Evolutionary conservation across 2,797 vertebrate genomes (phyloP), one percentile per base, ranked within the genome.

Genomic region (Halcyon leucocephala): DNA sequence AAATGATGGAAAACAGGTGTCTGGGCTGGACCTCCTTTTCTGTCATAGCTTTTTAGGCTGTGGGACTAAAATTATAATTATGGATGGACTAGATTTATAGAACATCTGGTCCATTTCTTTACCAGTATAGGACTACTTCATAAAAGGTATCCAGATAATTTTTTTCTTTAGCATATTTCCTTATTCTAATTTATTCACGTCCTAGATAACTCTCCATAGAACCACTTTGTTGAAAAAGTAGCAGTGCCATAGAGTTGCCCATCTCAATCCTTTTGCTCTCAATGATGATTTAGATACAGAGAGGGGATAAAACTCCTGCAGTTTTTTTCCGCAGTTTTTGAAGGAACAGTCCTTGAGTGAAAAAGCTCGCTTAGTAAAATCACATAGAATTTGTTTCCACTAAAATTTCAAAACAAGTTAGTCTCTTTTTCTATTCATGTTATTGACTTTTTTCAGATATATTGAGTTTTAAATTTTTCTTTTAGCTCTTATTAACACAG

Each of bases 261-360:
- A 58, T 52, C 5, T 6, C 37, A 37, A 33, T 49, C 29, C 2
- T 74, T 78, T 42, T 26, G 6, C 29, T 58, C 14, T 60, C n/a
- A 9, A 0, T 19, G 9, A 5, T 83, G 13, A 6, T 33, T 82
- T 71, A 29, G 31, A 7, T 52, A 42, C 16, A 14, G 0, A 25
- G 14, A 52, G 37, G 57, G 35, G 69, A 35, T n/a, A 69, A 61
- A 92, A 42, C 4, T 55, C 33, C 37, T 55, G 24, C 55, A 49
- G n/a, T 15, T 6, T 76, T 79, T 76, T 57, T 26, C 55, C 70
- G 62, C 6, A 54, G 29, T 41, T 90, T 72, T 90, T 73, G 51
- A 76, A 67, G 24, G 19, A 87, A 55, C 3, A 2, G 0, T 42
- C 37, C 82, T 35, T 35, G 9, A 72, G 28, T 48, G 51, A 46